phyloP scores from a whole-genome alignment of 2,113 vertebrate species.

The Cyprinodon variegatus region DNA sequence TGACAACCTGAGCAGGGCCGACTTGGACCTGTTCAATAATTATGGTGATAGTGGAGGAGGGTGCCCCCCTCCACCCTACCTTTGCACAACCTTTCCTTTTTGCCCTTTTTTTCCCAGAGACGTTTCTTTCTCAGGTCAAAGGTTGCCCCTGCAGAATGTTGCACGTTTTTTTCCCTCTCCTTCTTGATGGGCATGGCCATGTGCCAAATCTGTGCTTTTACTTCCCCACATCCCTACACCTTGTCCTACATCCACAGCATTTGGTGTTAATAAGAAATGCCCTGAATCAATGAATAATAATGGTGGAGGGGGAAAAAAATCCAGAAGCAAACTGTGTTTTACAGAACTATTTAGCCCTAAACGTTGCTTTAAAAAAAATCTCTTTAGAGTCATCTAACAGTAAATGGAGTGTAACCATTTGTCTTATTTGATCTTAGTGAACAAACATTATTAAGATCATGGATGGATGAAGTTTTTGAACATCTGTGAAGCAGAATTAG shows the following conservation, averaged over 20 bases:
- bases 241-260: conserved; percentile 13
- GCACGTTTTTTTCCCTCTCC: conserved; percentile 28
- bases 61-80: conserved; percentile 6
- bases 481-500: too few species aligned
- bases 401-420: too few species aligned
- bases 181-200: conserved; percentile 8
- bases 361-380: too few species aligned
- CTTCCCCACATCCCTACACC: neutral
- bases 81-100: neutral
- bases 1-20: conserved; percentile 7
- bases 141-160: conserved; percentile 56
- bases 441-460: too few species aligned
- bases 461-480: too few species aligned
- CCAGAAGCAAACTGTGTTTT: neutral
- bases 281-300: conserved; percentile 54
- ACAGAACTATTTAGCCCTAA: too few species aligned
- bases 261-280: conserved; percentile 31
- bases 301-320: conserved; percentile 13
- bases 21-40: conserved; percentile 21
- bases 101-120: neutral
- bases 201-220: neutral
- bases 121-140: conserved; percentile 47
- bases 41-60: conserved; percentile 10
- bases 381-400: too few species aligned
- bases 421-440: too few species aligned